A percentile compares a stretch with the other conserved stretches of the same genome.
These are phyloP conservation scores for Pyrocoelia pectoralis DNA, from an alignment of 2,888 invertebrate species.

Conservation along the genomic window DNA sequence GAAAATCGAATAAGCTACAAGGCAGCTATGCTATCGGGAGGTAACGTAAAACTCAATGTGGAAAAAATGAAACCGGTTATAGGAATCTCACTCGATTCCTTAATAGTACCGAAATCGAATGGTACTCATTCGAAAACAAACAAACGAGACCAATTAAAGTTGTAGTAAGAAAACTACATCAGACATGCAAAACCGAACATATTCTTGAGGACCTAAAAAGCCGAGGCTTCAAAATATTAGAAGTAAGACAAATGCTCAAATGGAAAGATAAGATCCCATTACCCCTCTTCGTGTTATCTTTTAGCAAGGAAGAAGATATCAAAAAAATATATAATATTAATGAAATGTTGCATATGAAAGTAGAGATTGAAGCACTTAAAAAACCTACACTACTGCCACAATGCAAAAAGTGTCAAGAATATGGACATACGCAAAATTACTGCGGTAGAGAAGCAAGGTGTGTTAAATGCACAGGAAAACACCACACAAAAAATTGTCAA, in stretches of 20 bases:
- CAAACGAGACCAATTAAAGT: constrained; percentile 17
- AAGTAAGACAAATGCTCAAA: constrained; percentile 11
- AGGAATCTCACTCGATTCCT: constrained; percentile 17
- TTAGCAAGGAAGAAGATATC: constrained; percentile 18
- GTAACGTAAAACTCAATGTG: constrained; percentile 17
- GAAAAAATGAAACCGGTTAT: constrained; percentile 18
- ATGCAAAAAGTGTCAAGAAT: constrained; percentile 29
- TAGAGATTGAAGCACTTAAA: constrained; percentile 22
- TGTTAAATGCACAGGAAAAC: constrained; percentile 19
- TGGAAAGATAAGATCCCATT: constrained; percentile 19
- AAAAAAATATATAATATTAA: constrained; percentile 26
- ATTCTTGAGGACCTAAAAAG: constrained; percentile 11
- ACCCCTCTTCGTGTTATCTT: constrained; percentile 20
- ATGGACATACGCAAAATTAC: constrained; percentile 26
- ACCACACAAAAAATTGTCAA: constrained; percentile 13
- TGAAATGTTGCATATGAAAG: constrained; percentile 17
- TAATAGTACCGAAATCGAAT: constrained; percentile 16
- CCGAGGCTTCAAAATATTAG: constrained; percentile 14
- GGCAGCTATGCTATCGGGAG: constrained; percentile 11
- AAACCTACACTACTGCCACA: constrained; percentile 17
- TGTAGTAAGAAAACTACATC: constrained; percentile 19
- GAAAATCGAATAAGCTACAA: constrained; percentile 3
- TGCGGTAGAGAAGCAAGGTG: constrained; percentile 20
- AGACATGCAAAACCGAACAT: constrained; percentile 12
- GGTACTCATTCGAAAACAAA: constrained; percentile 19